A percentile compares a stretch with the other conserved stretches of the same genome.
Conservation (phyloP, 2,797 vertebrate species). For the Mionectes olivaceus region DNA sequence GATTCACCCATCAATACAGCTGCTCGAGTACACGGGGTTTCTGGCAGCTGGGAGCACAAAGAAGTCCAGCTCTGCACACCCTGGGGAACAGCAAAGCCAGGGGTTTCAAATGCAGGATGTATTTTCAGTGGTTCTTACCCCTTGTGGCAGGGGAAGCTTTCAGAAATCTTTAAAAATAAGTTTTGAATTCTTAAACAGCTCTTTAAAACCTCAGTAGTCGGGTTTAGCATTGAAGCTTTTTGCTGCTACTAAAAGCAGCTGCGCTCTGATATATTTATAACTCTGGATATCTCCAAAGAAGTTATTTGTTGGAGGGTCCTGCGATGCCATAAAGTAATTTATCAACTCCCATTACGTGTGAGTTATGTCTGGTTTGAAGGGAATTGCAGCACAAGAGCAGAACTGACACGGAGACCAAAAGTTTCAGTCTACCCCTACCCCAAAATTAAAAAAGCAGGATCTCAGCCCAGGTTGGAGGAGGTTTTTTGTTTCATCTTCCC, state of each 20-base stretch:
- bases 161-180: neutral
- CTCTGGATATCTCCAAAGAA: neutral
- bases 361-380: neutral
- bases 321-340: neutral
- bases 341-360: accelerated
- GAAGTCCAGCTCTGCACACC: neutral
- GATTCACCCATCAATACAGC: neutral
- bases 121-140: neutral
- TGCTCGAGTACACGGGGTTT: neutral
- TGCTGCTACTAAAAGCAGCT: neutral
- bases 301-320: neutral
- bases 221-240: neutral
- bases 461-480: accelerated
- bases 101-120: neutral
- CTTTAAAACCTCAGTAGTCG: accelerated
- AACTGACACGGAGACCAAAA: accelerated
- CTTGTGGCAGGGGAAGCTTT: neutral
- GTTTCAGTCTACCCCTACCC: accelerated
- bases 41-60: neutral
- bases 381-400: neutral
- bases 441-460: neutral
- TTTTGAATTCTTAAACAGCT: neutral
- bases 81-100: neutral
- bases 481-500: neutral
- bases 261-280: neutral